Evolutionary conservation across 2,888 invertebrate species (phyloP).

Genomic region (Catocala nupta): DNA sequence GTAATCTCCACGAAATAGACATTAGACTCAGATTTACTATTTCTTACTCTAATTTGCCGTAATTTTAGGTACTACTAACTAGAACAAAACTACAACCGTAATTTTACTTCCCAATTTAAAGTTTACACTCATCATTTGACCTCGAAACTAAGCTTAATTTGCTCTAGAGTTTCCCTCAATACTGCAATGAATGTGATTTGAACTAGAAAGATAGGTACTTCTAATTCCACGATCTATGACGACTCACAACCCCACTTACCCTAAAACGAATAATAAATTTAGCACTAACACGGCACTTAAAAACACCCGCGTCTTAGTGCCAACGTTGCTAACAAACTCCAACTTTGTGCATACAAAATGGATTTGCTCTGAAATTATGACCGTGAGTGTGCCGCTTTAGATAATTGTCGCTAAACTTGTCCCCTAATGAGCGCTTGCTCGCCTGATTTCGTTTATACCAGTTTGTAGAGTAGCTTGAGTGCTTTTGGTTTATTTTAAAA

Average conservation of each 20-base stretch:
- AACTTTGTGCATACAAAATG: slow-evolving; percentile 80
- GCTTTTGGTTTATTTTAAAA: background rate
- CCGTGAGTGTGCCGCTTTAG: slow-evolving; percentile 65
- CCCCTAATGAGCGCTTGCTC: slow-evolving; percentile 72
- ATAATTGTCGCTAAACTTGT: slow-evolving; percentile 80
- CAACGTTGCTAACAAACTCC: slow-evolving; percentile 58
- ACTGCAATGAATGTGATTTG: no score
- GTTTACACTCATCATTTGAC: no score
- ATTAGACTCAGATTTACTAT: no score
- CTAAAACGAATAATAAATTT: slow-evolving; percentile 60
- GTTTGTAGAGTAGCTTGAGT: slow-evolving; percentile 24
- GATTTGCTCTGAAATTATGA: slow-evolving; percentile 78
- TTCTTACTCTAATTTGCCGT: no score
- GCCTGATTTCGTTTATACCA: slow-evolving; percentile 53
- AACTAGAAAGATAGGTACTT: background rate
- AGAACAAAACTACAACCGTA: no score
- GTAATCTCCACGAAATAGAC: no score
- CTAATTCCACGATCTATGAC: background rate
- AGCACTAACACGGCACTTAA: slow-evolving; percentile 63
- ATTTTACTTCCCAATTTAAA: no score
- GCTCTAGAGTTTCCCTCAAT: no score
- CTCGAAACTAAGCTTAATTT: no score
- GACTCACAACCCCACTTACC: background rate
- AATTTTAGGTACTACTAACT: no score
- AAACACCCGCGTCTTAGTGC: slow-evolving; percentile 67